Evolutionary conservation across 2,113 vertebrate genomes (phyloP), one percentile per base, ranked within the genome.

Genomic region (Stegastes partitus): DNA sequence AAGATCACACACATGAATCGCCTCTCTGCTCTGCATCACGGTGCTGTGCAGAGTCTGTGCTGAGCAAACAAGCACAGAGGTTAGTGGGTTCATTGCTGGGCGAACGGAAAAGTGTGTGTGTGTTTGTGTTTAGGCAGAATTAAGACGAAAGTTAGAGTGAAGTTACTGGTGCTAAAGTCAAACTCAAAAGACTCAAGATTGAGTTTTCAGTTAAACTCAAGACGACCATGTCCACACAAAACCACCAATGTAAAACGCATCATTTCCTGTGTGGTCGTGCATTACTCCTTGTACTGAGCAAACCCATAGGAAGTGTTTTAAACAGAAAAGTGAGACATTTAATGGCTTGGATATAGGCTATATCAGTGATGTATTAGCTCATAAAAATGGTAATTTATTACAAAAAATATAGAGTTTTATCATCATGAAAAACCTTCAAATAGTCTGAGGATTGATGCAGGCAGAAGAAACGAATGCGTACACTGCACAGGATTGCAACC

Each of bases 51-150:
- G 26, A 19, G 11, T 18, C 16, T 21, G 37, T 39, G 19, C 19
- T 34, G 22, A 59, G n/a, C 11, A 59, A 39, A 59, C 31, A 59
- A 42, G 39, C 11, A 3, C 2, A 59, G 22, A 19, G 61, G 72
- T 49, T 34, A 65, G 25, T 56, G 61, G 51, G 50, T 74, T 55
- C 39, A 18, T 47, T 45, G 23, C 37, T 34, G 50, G 31, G n/a
- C 15, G 21, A 61, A 45, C 6, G 15, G 26, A 61, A 37, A 58
- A 8, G 8, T 6, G 49, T 42, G 39, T 42, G 39, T 42, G 65
- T 44, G 51, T 37, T 2, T 69, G 26, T 37, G 31, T 68, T 34
- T 12, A 6, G 9, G 47, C 18, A 49, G 18, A n/a, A 49, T 19
- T 49, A 8, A 4, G 18, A 47, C 45, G 11, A 3, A 14, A 42